Evolutionary conservation across 1,140 invertebrate genomes (phyloP).

Genomic region (Limonius californicus): DNA sequence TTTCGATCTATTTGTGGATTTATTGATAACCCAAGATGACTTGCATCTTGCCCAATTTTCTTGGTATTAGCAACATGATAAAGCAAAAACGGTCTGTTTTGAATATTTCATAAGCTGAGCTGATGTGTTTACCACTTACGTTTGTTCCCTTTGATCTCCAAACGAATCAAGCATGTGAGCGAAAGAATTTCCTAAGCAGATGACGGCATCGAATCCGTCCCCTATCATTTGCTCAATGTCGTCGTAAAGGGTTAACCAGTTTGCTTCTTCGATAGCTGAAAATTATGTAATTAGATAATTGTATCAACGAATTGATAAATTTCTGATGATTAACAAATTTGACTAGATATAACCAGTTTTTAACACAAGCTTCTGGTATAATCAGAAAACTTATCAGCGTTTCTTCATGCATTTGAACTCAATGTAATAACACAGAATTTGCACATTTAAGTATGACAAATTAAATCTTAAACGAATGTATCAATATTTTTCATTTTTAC

Average conservation of each 20-base stretch:
- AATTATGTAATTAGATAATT: constrained; percentile 11
- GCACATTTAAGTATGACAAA: no score
- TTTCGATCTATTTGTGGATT: no score
- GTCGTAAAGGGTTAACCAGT: constrained; percentile 69
- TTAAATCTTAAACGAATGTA: no score
- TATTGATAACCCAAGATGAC: background rate
- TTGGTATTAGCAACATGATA: background rate
- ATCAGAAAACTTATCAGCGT: no score
- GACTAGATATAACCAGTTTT: no score
- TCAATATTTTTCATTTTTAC: no score
- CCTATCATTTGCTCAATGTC: constrained; percentile 61
- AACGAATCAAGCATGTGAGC: constrained; percentile 76
- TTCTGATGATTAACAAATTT: no score
- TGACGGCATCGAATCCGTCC: constrained; percentile 72
- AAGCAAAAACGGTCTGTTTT: background rate
- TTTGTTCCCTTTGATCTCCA: constrained; percentile 75
- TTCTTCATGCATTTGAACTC: no score
- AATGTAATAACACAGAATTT: no score
- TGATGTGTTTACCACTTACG: constrained; percentile 49
- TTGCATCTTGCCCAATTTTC: background rate
- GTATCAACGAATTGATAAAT: no score
- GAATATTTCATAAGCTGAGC: background rate
- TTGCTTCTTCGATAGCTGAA: constrained; percentile 77
- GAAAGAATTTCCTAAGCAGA: constrained; percentile 87
- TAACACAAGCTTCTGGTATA: no score